Conservation (phyloP, 1,140 invertebrate species). For the Drosophila kikkawai region DNA sequence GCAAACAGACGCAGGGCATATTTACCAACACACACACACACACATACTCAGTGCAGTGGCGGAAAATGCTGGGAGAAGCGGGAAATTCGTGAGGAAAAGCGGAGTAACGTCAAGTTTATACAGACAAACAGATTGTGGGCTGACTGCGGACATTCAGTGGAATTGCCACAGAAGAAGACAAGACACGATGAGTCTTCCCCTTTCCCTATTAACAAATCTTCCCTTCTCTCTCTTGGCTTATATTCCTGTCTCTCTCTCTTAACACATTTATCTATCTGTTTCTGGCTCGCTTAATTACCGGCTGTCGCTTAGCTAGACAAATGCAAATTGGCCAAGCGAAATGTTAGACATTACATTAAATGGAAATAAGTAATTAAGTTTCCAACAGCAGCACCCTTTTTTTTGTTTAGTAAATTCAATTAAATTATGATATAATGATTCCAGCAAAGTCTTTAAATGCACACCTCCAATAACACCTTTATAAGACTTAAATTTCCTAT, state of each 20-base stretch:
- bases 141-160: constrained; percentile 45
- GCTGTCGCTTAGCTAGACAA: constrained; percentile 40
- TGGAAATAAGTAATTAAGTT: constrained; percentile 10
- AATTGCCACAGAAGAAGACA: constrained; percentile 28
- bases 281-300: constrained; percentile 29
- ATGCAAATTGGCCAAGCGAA: constrained; percentile 41
- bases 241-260: not conserved
- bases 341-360: constrained; percentile 35
- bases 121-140: constrained; percentile 50
- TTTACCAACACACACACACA: constrained; percentile 29
- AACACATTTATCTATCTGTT: too few species aligned
- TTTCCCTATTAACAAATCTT: not conserved
- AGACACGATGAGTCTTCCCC: constrained; percentile 20
- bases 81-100: constrained; percentile 16
- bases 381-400: not conserved
- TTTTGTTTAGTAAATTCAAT: constrained; percentile 6
- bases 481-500: not conserved
- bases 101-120: constrained; percentile 28
- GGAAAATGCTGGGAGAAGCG: constrained; percentile 4
- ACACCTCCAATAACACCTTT: too few species aligned
- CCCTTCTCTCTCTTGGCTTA: not conserved
- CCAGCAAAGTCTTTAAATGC: too few species aligned
- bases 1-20: constrained; percentile 47
- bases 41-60: constrained; percentile 1
- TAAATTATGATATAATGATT: constrained; percentile 2